These are phyloP conservation scores for Danio aesculapii DNA, from an alignment of 2,797 vertebrate species.

Conservation along the genomic window DNA sequence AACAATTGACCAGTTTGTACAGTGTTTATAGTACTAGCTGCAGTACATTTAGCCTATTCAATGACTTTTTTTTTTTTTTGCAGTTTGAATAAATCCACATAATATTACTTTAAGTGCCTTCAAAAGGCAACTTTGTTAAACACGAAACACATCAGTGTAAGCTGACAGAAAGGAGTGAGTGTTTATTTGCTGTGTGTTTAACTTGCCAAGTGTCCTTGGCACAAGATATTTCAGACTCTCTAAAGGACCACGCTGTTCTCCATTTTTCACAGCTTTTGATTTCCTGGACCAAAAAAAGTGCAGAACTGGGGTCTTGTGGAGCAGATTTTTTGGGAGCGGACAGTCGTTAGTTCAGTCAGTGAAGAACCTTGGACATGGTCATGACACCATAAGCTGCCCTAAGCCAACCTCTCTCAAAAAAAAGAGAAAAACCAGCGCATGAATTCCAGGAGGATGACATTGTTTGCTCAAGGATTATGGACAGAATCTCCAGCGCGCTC, in stretches of 20 bases:
- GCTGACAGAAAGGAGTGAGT: conserved; percentile 4
- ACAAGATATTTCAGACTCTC: conserved; percentile 12
- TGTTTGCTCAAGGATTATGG: conserved; percentile 41
- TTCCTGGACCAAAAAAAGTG: background rate
- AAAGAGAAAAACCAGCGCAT: conserved; percentile 6
- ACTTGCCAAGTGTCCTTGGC: conserved; percentile 22
- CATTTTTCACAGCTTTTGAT: conserved; percentile 5
- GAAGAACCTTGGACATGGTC: conserved; percentile 27
- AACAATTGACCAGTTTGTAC: no score
- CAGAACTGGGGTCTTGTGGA: conserved; percentile 3
- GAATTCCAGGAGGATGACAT: conserved; percentile 36
- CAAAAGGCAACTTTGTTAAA: background rate
- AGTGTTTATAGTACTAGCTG: no score
- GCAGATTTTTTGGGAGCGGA: conserved; percentile 15
- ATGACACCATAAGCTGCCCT: conserved; percentile 34
- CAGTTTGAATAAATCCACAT: background rate
- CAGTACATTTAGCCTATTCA: no score
- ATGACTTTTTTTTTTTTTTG: background rate
- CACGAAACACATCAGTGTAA: background rate
- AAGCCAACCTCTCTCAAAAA: conserved; percentile 17
- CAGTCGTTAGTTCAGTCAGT: conserved; percentile 24
- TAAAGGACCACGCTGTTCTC: conserved; percentile 15
- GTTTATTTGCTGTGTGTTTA: background rate
- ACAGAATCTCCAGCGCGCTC: conserved; percentile 22
- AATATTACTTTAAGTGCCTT: background rate